Base-by-base conservation (phyloP, 2,888 invertebrate genomes). In the Rhingia rostrata region DNA sequence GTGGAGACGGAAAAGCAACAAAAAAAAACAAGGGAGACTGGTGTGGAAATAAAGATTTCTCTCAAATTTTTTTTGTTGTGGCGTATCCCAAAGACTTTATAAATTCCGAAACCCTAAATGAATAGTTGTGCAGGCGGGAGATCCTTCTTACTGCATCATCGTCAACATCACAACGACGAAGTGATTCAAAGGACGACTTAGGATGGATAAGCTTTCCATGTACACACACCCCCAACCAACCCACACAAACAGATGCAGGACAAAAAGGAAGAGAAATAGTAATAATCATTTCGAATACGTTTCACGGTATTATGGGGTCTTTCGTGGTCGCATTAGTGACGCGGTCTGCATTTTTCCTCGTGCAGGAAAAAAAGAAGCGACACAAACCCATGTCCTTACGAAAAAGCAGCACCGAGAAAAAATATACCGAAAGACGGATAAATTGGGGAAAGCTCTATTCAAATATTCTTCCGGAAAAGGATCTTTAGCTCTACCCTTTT, bases 201-300 rank as follows among this genome's bases (percentile, higher is more conserved):
- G 54, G 37, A n/a, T 33, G 69, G 63, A 79, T 84, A 79, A 73
- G 64, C 79, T 78, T 49, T 30, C 22, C 51, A 12, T 37, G n/a
- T 6, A 41, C 12, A 49, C 39, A 58, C 43, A 56, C 10, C 4
- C 53, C 5, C n/a, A 33, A 41, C 12, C 33, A 63, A 22, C 37
- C 64, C 32, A 43, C 64, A 60, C 78, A 60, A 73, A 63, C 51
- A 67, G 69, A 69, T 63, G 53, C 37, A 45, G 49, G 45, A 63
- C 67, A 63, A 37, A 64, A 73, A 64, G 5, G 10, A 54, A 61
- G 51, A 61, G 37, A 79, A 69, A 74, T 69, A 73, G 74, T 79
- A 79, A 84, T 84, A 84, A 84, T 84, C 79, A 84, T 79, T 84
- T 69, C 73, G 69, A 84, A 84, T 84, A 79, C 67, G 69, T 74